Evolutionary conservation across 2,888 invertebrate genomes (phyloP).

Genomic region (Cremastinae sp.): DNA sequence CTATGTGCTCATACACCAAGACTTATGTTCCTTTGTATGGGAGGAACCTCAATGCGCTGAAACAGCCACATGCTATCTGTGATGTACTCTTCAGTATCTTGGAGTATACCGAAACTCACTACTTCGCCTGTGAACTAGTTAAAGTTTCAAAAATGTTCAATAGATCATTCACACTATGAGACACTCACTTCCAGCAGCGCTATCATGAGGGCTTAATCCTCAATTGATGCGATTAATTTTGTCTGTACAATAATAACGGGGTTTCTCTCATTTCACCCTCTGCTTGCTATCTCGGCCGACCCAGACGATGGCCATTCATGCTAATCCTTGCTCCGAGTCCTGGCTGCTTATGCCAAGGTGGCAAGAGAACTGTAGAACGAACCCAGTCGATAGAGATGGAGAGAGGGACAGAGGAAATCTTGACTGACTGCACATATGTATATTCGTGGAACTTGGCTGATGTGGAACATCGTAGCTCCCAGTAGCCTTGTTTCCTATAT

Average conservation of each 20-base stretch:
- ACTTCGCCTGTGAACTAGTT: too few species aligned
- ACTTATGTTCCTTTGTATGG: background rate
- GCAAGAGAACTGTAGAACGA: slow-evolving; percentile 27
- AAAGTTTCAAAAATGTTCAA: too few species aligned
- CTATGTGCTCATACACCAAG: background rate
- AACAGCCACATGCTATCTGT: too few species aligned
- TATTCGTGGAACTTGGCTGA: slow-evolving; percentile 32
- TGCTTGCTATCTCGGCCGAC: slow-evolving; percentile 72
- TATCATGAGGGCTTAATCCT: slow-evolving; percentile 70
- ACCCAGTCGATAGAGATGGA: slow-evolving; percentile 23
- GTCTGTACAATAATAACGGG: slow-evolving; percentile 72
- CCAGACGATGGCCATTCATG: slow-evolving; percentile 76
- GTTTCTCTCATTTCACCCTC: slow-evolving; percentile 52
- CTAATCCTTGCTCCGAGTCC: slow-evolving; percentile 70
- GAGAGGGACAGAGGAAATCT: slow-evolving; percentile 41
- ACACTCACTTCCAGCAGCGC: slow-evolving; percentile 60
- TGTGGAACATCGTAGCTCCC: slow-evolving; percentile 61
- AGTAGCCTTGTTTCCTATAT: slow-evolving; percentile 62
- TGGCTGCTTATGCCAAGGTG: slow-evolving; percentile 25
- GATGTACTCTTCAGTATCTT: background rate
- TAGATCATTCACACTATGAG: background rate
- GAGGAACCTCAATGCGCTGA: too few species aligned
- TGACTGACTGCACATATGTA: slow-evolving; percentile 26
- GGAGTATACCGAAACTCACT: background rate
- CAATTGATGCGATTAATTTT: slow-evolving; percentile 76